phyloP scores from a whole-genome alignment of 1,140 invertebrate species.

The Drosophila kurseongensis region DNA sequence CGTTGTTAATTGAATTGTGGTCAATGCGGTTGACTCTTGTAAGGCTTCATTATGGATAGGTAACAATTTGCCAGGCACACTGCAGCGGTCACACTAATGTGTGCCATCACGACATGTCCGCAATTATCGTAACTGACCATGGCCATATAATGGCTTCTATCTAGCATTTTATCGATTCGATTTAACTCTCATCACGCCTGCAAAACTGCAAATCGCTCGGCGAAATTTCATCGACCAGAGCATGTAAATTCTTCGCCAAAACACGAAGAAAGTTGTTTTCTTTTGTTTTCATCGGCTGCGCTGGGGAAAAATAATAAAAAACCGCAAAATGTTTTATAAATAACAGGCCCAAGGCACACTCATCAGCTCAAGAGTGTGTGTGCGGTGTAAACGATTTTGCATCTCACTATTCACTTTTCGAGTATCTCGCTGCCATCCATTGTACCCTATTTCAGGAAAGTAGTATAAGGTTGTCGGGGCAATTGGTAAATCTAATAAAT shows the following conservation, averaged over 20 bases:
- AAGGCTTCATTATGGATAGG: slow-evolving; percentile 48
- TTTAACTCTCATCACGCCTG: slow-evolving; percentile 3
- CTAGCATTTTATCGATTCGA: neutral
- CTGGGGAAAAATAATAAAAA: slow-evolving; percentile 26
- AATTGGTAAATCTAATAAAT: neutral
- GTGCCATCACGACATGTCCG: slow-evolving; percentile 20
- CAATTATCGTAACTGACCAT: slow-evolving; percentile 36
- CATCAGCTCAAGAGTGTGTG: slow-evolving; percentile 18
- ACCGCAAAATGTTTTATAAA: slow-evolving; percentile 53
- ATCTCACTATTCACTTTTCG: slow-evolving; percentile 26
- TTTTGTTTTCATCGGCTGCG: slow-evolving; percentile 24
- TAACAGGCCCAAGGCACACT: slow-evolving; percentile 33
- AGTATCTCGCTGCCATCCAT: slow-evolving; percentile 26
- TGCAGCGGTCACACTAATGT: slow-evolving; percentile 2
- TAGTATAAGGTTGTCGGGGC: neutral
- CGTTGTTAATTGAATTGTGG: slow-evolving; percentile 49
- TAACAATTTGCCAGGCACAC: slow-evolving; percentile 18
- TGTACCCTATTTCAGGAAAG: slow-evolving; percentile 1
- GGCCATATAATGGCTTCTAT: slow-evolving; percentile 21
- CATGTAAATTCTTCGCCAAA: slow-evolving; percentile 37
- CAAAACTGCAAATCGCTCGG: neutral
- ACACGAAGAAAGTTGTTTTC: slow-evolving; percentile 46
- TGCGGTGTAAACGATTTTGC: slow-evolving; percentile 36
- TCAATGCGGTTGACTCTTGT: slow-evolving; percentile 7
- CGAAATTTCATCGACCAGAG: slow-evolving; percentile 3